These are phyloP conservation scores for Promerops cafer DNA, from an alignment of 2,113 vertebrate genomes.

Conservation along the genomic window DNA sequence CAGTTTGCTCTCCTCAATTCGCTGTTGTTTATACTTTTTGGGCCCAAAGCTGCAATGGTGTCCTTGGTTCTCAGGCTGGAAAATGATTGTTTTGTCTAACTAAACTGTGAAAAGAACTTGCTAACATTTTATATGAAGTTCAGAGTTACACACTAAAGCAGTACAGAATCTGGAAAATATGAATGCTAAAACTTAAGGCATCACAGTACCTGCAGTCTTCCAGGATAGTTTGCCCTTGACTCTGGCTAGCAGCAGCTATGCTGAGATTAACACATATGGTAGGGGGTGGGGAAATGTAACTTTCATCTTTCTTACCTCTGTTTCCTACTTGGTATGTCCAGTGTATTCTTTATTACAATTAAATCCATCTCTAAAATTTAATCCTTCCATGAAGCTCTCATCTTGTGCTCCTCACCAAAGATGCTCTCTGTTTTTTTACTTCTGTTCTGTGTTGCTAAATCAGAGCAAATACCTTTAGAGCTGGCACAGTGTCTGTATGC, in stretches of 20 bases:
- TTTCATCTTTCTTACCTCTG: background rate
- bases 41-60: background rate
- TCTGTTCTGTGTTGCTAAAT: background rate
- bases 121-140: background rate
- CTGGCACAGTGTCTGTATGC: background rate
- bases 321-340: background rate
- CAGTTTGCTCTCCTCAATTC: background rate
- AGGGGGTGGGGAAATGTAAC: background rate
- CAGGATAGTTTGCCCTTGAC: background rate
- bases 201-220: background rate
- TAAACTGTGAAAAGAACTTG: background rate
- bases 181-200: background rate
- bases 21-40: background rate
- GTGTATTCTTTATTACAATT: background rate
- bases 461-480: background rate
- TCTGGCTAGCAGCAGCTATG: background rate
- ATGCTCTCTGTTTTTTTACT: background rate
- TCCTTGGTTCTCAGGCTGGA: background rate
- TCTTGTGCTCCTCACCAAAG: background rate
- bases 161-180: background rate
- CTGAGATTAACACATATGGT: accelerated
- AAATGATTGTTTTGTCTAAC: background rate
- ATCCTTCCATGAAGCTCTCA: background rate
- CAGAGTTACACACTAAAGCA: background rate
- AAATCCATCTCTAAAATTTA: background rate